phyloP scores from a whole-genome alignment of 2,888 invertebrate genomes.

The Lycia hirtaria region DNA sequence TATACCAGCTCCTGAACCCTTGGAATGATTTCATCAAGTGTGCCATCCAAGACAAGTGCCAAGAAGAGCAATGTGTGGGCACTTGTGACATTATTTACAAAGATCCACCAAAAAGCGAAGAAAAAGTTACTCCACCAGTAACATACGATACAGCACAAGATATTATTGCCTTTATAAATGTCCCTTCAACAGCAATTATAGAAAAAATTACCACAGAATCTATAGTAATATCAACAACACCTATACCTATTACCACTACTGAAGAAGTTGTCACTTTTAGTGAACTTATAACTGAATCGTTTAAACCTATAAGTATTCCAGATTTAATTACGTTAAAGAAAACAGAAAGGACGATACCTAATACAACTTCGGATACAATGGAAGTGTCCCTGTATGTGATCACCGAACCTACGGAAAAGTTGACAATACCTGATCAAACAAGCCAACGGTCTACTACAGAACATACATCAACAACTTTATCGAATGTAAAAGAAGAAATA shows the following conservation, averaged over 20 bases:
- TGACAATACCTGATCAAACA: background rate
- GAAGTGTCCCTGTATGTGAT: background rate
- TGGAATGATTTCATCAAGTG: conserved; percentile 71
- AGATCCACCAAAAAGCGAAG: conserved; percentile 45
- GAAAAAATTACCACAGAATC: background rate
- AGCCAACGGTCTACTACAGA: background rate
- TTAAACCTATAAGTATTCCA: background rate
- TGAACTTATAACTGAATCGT: background rate
- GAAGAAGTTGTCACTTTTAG: background rate
- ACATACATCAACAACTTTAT: background rate
- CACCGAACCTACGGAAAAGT: background rate
- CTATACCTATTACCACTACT: background rate
- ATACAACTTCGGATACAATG: conserved; percentile 24
- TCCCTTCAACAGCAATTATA: background rate
- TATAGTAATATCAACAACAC: background rate
- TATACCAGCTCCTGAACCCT: conserved; percentile 65
- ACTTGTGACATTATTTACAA: conserved; percentile 64
- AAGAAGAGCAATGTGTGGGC: conserved; percentile 54
- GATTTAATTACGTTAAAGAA: background rate
- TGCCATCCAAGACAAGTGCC: conserved; percentile 63
- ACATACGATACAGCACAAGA: conserved; percentile 10
- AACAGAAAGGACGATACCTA: conserved; percentile 1
- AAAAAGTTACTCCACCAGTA: background rate
- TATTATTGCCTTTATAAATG: conserved; percentile 3
- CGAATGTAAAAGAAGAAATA: background rate